These are phyloP conservation scores for Cichladusa arquata DNA, from an alignment of 2,113 vertebrate species.

Conservation along the genomic window DNA sequence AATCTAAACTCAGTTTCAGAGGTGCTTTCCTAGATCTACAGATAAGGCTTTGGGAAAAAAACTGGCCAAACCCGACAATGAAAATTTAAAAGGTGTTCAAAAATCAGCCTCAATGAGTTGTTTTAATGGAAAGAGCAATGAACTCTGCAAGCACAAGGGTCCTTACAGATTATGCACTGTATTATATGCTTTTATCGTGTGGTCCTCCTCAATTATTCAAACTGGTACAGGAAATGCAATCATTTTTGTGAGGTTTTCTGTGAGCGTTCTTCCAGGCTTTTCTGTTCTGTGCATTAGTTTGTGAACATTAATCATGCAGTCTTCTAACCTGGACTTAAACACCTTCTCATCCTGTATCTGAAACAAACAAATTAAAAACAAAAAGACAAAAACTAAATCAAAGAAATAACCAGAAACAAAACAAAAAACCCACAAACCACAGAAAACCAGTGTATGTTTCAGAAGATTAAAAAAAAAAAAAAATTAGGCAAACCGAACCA, in stretches of 20 bases:
- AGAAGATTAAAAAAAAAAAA: not conserved
- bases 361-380: not conserved
- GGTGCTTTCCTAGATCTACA: not conserved
- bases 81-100: not conserved
- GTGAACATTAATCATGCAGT: not conserved
- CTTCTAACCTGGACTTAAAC: not conserved
- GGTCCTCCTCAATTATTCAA: rapidly evolving
- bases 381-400: not conserved
- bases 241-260: not conserved
- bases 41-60: not conserved
- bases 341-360: rapidly evolving
- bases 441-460: not conserved
- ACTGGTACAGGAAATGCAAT: not conserved
- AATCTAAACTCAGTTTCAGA: not conserved
- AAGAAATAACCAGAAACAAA: not conserved
- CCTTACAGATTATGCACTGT: not conserved
- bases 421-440: not conserved
- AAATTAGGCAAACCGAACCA: rapidly evolving
- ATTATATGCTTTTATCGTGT: not conserved
- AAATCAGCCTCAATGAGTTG: not conserved
- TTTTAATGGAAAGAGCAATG: not conserved
- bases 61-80: rapidly evolving
- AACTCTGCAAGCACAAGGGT: not conserved
- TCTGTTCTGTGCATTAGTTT: not conserved
- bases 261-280: not conserved